Evolutionary conservation across 1,140 invertebrate genomes (phyloP).

Genomic region (Euwallacea fornicatus): DNA sequence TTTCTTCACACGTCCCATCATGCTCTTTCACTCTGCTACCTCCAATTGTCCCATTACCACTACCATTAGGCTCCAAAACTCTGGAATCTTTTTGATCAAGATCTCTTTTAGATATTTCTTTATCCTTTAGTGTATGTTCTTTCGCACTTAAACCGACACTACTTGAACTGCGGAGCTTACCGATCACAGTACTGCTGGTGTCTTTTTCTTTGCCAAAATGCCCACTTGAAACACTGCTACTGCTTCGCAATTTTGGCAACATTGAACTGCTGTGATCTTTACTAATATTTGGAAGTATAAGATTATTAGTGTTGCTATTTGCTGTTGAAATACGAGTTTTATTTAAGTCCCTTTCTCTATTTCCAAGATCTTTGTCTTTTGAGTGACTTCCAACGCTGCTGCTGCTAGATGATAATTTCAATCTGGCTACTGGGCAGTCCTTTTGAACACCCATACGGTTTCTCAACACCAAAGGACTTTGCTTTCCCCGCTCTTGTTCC

Average conservation of each 20-base stretch:
- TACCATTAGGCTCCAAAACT: not conserved
- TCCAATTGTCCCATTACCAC: not conserved
- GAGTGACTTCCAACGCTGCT: conserved; percentile 11
- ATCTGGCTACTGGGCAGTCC: not conserved
- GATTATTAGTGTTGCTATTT: not conserved
- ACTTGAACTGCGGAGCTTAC: not conserved
- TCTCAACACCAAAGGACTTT: conserved; percentile 13
- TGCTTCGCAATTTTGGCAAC: conserved; percentile 15
- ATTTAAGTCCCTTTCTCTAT: conserved; percentile 7
- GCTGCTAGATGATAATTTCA: conserved; percentile 17
- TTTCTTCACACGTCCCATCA: conserved; percentile 19
- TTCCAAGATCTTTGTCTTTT: conserved; percentile 5
- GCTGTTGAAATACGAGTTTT: conserved; percentile 11
- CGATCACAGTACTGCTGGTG: not conserved
- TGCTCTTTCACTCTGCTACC: not conserved
- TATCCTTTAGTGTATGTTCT: conserved; percentile 1
- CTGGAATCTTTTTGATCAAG: not conserved
- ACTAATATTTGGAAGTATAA: conserved; percentile 2
- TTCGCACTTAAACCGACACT: not conserved
- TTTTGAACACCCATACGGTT: conserved; percentile 16
- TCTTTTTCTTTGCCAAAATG: conserved; percentile 3
- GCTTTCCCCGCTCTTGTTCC: conserved; percentile 23
- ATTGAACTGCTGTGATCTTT: not conserved
- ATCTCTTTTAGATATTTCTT: not conserved
- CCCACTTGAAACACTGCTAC: conserved; percentile 7